Conservation (phyloP, 1,140 invertebrate genomes). For the Samia ricini region DNA sequence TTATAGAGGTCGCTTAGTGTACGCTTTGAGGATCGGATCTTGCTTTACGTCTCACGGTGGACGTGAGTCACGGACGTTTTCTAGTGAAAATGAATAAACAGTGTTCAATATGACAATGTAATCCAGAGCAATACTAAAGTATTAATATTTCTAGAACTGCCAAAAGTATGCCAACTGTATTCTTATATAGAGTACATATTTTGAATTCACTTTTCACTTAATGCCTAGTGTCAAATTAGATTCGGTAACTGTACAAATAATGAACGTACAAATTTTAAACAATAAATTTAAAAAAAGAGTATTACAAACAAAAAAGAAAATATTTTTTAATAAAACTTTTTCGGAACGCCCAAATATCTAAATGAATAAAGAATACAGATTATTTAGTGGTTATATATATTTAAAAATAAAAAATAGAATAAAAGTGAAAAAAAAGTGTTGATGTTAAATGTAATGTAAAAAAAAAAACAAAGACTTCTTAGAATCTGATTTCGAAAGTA, state of each 20-base stretch:
- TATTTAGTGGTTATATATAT: constrained; percentile 73
- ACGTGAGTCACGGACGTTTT: constrained; percentile 34
- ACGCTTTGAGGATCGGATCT: constrained; percentile 55
- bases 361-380: constrained; percentile 57
- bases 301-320: constrained; percentile 55
- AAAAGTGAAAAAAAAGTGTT: constrained; percentile 51
- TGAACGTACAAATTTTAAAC: constrained; percentile 75
- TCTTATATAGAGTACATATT: constrained; percentile 62
- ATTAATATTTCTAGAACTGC: constrained; percentile 76
- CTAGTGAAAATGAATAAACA: constrained; percentile 49
- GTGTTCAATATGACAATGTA: constrained; percentile 76
- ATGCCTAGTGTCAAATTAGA: constrained; percentile 77
- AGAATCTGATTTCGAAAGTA: constrained; percentile 75
- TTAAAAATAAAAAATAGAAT: constrained; percentile 59
- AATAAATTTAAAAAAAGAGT: constrained; percentile 56
- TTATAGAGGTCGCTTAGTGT: constrained; percentile 48
- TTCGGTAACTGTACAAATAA: constrained; percentile 74
- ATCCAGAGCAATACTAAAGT: constrained; percentile 76
- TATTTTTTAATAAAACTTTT: constrained; percentile 75
- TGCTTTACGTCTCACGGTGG: constrained; percentile 39
- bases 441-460: constrained; percentile 52
- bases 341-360: constrained; percentile 66
- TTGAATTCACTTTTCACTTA: constrained; percentile 64
- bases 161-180: constrained; percentile 75
- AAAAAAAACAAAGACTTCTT: constrained; percentile 67